Evolutionary conservation across 2,113 vertebrate species (phyloP).

Genomic region (Perccottus glenii): DNA sequence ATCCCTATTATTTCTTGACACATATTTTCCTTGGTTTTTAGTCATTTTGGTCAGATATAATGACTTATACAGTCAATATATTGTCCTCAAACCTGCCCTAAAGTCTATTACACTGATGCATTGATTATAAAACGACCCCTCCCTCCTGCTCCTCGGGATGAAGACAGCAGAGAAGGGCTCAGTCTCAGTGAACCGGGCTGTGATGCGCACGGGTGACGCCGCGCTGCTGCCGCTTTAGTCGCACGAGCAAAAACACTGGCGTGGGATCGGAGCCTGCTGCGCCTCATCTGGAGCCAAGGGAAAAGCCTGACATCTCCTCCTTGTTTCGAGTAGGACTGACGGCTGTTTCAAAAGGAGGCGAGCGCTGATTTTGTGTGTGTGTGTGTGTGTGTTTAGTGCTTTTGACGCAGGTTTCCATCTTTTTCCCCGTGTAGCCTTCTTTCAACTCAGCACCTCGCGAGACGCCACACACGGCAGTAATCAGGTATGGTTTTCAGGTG

Average conservation of each 20-base stretch:
- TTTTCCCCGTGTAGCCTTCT: background rate
- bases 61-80: background rate
- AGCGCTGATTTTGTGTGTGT: background rate
- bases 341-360: constrained; percentile 40
- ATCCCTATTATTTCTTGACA: too few species aligned
- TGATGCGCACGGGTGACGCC: constrained; percentile 79
- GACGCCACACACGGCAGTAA: background rate
- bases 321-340: background rate
- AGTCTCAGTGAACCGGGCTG: background rate
- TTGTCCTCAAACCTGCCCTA: background rate
- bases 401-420: constrained; percentile 40
- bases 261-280: constrained; percentile 75
- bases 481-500: constrained; percentile 22
- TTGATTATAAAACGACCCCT: constrained; percentile 9
- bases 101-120: background rate
- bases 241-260: constrained; percentile 62
- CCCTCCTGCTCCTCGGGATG: constrained; percentile 6
- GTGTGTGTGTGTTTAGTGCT: background rate
- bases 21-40: too few species aligned
- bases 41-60: background rate
- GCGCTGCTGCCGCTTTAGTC: constrained; percentile 73
- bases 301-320: too few species aligned
- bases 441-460: background rate
- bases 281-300: constrained; percentile 55
- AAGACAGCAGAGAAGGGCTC: background rate